Conservation (phyloP, 2,888 invertebrate species). For the Drosophila seclusa region DNA sequence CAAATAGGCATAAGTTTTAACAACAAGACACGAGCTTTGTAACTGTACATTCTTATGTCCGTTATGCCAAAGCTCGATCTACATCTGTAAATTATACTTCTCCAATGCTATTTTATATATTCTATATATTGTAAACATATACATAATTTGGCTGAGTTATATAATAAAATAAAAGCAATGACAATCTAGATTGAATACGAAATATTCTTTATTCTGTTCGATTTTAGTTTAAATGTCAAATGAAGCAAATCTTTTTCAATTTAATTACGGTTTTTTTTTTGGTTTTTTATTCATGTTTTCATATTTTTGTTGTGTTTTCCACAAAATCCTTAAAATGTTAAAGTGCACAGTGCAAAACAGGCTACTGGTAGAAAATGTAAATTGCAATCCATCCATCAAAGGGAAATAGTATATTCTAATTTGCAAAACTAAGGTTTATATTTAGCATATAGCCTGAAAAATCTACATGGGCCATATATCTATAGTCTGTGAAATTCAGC, state of each 20-base stretch:
- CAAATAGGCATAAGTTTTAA: background rate
- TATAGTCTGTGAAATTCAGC: background rate
- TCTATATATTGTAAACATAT: background rate
- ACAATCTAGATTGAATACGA: background rate
- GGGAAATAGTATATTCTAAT: background rate
- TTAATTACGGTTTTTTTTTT: background rate
- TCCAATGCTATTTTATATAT: background rate
- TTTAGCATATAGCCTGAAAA: background rate
- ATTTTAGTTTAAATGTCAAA: background rate
- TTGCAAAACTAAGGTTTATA: background rate
- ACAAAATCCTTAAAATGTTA: background rate
- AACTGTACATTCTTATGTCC: background rate
- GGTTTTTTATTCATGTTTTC: background rate
- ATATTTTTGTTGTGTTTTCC: background rate
- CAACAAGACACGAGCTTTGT: background rate
- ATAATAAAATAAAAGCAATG: background rate
- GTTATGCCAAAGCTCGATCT: background rate
- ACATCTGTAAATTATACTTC: background rate
- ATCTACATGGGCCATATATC: background rate
- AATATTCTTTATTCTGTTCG: background rate
- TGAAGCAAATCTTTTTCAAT: background rate
- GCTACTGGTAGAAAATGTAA: background rate
- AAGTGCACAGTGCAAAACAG: background rate
- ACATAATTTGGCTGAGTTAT: background rate
- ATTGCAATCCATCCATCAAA: background rate